Evolutionary conservation across 2,113 vertebrate species (phyloP), one percentile per base, ranked within the genome.

Genomic region (Xenopus borealis): DNA sequence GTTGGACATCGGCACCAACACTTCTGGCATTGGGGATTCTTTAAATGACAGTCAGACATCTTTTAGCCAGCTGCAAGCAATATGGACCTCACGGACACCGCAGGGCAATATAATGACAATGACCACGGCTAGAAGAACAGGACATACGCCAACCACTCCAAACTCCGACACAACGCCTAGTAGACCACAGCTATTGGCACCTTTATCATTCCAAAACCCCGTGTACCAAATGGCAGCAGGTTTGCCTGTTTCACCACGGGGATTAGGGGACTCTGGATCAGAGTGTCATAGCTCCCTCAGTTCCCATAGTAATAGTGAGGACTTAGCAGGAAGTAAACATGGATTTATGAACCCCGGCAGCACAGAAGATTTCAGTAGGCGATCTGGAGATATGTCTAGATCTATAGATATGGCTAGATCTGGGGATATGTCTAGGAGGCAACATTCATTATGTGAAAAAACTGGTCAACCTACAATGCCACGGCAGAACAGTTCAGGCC

Each of bases 141-240:
- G 91, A 63, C 96, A 96, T 87, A 93, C 91, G 0, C 91, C 94
- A 2, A 89, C 90, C 79, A 93, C 89, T 0, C 88, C 93, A 0
- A 90, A 85, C 65, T 79, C 91, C 6, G 96, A 98, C 75, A 86
- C 90, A 20, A 82, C 90, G 0, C 92, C 94, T 0, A 93, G 95
- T 64, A 89, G 96, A 87, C 94, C 96, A 0, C 97, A 97, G 86
- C 92, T 99, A 1, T 79, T 99, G 66, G 97, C 97, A 0, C 96
- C 97, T 0, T 89, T 98, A 20, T 99, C 96, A 75, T 99, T 99
- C 91, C 97, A 99, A 90, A 98, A 98, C 85, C 97, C 96, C 0
- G 96, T 99, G 45, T 99, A 98, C 89, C 96, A 99, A 90, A 99
- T 99, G 97, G 96, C 97, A 0, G 95, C 96, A 0, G 96, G 97